These are phyloP conservation scores for Endotricha flammealis DNA, from an alignment of 2,888 invertebrate species.

Conservation along the genomic window DNA sequence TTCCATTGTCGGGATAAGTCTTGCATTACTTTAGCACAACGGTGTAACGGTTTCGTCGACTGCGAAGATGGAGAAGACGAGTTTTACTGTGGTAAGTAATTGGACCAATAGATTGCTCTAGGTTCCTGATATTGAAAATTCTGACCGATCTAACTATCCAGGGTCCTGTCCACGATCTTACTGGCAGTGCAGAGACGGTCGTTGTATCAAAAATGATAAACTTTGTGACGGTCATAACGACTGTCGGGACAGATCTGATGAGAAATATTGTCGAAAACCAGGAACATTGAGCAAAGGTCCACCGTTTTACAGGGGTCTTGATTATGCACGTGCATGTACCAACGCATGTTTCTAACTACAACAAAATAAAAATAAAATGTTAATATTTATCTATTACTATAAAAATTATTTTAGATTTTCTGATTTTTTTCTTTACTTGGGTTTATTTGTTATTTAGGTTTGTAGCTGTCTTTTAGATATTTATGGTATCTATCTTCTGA, in stretches of 20 bases:
- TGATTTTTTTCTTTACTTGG: background rate
- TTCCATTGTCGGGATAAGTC: slow-evolving; percentile 80
- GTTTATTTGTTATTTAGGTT: no score
- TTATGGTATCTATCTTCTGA: background rate
- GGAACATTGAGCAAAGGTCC: slow-evolving; percentile 25
- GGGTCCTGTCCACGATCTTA: slow-evolving; percentile 18
- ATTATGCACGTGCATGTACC: slow-evolving; percentile 13
- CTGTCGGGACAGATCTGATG: slow-evolving; percentile 80
- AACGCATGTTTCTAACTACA: background rate
- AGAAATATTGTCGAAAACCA: slow-evolving; percentile 58
- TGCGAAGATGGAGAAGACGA: slow-evolving; percentile 82
- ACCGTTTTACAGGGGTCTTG: slow-evolving; percentile 10
- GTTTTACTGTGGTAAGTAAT: slow-evolving; percentile 65
- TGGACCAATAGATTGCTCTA: background rate
- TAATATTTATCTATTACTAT: background rate
- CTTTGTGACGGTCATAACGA: slow-evolving; percentile 68
- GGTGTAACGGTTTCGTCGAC: slow-evolving; percentile 81
- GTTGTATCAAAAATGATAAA: slow-evolving; percentile 45
- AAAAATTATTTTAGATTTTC: background rate
- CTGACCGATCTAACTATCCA: slow-evolving; percentile 24
- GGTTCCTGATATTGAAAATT: background rate
- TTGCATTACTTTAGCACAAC: slow-evolving; percentile 80
- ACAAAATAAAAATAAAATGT: background rate
- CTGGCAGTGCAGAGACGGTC: slow-evolving; percentile 42
- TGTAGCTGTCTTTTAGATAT: background rate